Evolutionary conservation across 2,888 invertebrate genomes (phyloP), one percentile per base, ranked within the genome.

Genomic region (Cephus nigrinus): DNA sequence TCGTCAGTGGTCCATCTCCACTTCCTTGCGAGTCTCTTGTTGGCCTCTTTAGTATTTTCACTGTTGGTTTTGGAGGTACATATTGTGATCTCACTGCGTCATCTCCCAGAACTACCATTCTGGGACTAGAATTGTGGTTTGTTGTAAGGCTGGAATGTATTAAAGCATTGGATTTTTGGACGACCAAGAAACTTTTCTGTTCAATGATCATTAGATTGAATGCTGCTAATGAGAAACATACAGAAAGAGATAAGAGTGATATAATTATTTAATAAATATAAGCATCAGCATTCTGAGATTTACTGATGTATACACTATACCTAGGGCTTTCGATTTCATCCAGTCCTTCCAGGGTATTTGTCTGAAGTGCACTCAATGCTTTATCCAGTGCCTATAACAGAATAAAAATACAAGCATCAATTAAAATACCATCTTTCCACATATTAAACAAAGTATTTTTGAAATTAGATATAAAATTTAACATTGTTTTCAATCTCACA

Each of bases 31-130:
- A 86, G 84, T 90, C 90, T 84, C 92, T 92, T n/a, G 94, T 92
- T 1, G 96, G 96, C 82, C 96, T 92, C 88, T 96, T 96, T 80
- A 97, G 92, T 87, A 97, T 97, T 92, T 96, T 97, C 68, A 97
- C 97, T 81, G 96, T 95, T 76, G 96, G 96, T 92, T 95, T 95
- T 84, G 95, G 95, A 90, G 95, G 95, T 86, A 95, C 94, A 87
- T 96, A 96, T 89, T 96, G 96, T 87, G 96, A 95, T 92, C 96
- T 94, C 92, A 95, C 94, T 86, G 95, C 96, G 92, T 96, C 96
- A 80, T 96, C 95, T 88, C 96, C 95, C 91, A 96, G 93, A 90
- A 96, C 93, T 92, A 96, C 93, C 93, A 95, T 94, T 92, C 93
- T 95, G 89, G 94, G 88, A 75, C 86, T 86, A 36, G 86, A 85